A percentile compares a stretch with the other conserved stretches of the same genome.
phyloP scores from a whole-genome alignment of 2,888 invertebrate species.

The Monochamus alternatus region DNA sequence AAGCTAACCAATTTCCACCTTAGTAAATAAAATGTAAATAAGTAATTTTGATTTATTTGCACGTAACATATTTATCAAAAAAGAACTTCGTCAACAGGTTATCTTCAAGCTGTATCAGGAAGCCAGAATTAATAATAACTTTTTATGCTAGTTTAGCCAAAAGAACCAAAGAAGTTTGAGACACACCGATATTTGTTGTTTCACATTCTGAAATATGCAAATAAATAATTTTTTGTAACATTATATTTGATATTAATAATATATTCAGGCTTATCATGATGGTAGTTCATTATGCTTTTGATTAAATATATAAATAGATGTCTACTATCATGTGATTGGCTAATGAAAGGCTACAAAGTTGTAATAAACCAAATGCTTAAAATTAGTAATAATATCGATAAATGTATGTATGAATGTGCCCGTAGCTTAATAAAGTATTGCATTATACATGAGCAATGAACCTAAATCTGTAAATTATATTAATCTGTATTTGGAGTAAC shows the following conservation, averaged over 20 bases:
- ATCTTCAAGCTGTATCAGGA: too few species aligned
- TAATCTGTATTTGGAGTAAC: background rate
- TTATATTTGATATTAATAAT: background rate
- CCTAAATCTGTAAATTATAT: slow-evolving; percentile 1
- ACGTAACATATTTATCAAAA: too few species aligned
- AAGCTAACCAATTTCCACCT: too few species aligned
- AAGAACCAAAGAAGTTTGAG: too few species aligned
- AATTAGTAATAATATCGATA: slow-evolving; percentile 1
- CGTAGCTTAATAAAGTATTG: background rate
- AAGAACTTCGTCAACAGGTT: too few species aligned
- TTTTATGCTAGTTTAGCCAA: too few species aligned
- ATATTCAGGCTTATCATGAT: background rate
- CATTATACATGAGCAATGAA: background rate
- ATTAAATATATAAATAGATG: background rate
- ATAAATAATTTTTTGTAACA: too few species aligned
- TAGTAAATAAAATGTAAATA: too few species aligned
- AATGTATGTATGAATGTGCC: background rate
- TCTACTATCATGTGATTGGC: slow-evolving; percentile 1
- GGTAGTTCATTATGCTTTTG: background rate
- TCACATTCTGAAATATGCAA: too few species aligned
- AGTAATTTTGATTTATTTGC: too few species aligned
- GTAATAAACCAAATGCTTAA: background rate
- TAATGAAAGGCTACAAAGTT: background rate
- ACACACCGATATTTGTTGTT: too few species aligned
- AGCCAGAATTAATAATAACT: too few species aligned